Percentiles rank a stretch among this genome's conserved stretches.
phyloP scores from a whole-genome alignment of 2,888 invertebrate genomes.

The Alcis repandata region DNA sequence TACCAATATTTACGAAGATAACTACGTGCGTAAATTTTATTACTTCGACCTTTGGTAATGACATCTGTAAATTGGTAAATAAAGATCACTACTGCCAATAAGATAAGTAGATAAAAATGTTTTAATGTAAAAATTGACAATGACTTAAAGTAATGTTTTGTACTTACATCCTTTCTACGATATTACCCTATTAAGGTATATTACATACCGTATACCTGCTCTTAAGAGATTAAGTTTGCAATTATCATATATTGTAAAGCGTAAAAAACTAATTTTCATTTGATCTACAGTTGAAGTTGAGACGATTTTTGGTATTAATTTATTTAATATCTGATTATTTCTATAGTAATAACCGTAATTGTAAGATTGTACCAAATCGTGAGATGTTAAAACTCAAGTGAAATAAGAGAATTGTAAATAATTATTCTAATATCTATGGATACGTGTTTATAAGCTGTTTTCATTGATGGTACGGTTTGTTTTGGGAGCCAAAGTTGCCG shows the following conservation, averaged over 20 bases:
- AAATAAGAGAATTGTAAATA: slow-evolving; percentile 79
- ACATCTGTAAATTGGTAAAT: slow-evolving; percentile 71
- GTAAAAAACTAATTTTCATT: not conserved
- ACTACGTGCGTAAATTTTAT: slow-evolving; percentile 3
- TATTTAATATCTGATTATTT: slow-evolving; percentile 41
- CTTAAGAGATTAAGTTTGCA: slow-evolving; percentile 6
- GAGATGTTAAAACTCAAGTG: slow-evolving; percentile 64
- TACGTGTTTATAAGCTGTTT: slow-evolving; percentile 80
- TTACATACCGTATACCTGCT: not conserved
- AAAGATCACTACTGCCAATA: slow-evolving; percentile 83
- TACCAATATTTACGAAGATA: slow-evolving; percentile 7
- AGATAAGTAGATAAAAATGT: slow-evolving; percentile 81
- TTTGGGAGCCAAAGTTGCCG: slow-evolving; percentile 59
- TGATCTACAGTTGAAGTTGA: slow-evolving; percentile 38
- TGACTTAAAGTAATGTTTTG: slow-evolving; percentile 73
- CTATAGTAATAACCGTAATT: slow-evolving; percentile 39
- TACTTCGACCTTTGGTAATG: slow-evolving; percentile 49
- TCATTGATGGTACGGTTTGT: slow-evolving; percentile 63
- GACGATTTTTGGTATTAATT: slow-evolving; percentile 38
- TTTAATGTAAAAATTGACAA: slow-evolving; percentile 73
- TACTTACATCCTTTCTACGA: slow-evolving; percentile 72
- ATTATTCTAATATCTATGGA: slow-evolving; percentile 72
- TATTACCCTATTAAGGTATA: slow-evolving; percentile 26
- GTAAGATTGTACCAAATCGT: slow-evolving; percentile 67
- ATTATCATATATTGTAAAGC: not conserved